Conservation (phyloP, 2,797 vertebrate genomes). For the Catamblyrhynchus diadema region DNA sequence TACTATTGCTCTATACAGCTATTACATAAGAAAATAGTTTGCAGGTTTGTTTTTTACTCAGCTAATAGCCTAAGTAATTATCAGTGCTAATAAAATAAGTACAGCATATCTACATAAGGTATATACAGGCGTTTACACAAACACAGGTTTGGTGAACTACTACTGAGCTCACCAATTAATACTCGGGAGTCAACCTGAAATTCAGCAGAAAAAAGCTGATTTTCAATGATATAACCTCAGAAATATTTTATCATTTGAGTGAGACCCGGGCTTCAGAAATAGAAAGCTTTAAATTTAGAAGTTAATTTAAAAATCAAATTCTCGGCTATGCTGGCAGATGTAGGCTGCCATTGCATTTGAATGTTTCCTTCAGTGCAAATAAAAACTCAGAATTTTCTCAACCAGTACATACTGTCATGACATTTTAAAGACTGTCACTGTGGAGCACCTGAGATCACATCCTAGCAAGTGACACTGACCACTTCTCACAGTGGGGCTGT, state of each 20-base stretch:
- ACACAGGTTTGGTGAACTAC: slow-evolving; percentile 30
- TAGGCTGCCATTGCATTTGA: slow-evolving; percentile 12
- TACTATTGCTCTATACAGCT: slow-evolving; percentile 74
- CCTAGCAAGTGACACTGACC: slow-evolving; percentile 52
- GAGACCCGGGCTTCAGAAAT: slow-evolving; percentile 54
- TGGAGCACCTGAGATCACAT: slow-evolving; percentile 72
- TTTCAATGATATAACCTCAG: slow-evolving; percentile 25
- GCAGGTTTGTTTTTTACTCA: slow-evolving; percentile 65
- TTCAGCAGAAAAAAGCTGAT: background rate
- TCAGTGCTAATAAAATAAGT: slow-evolving; percentile 75
- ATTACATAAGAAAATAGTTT: slow-evolving; percentile 80
- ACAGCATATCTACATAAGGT: slow-evolving; percentile 71
- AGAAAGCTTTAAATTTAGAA: slow-evolving; percentile 64
- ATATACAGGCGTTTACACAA: slow-evolving; percentile 66
- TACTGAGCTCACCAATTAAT: slow-evolving; percentile 30
- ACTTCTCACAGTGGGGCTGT: slow-evolving; percentile 49
- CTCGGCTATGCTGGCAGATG: background rate
- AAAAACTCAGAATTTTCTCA: slow-evolving; percentile 44
- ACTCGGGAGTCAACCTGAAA: slow-evolving; percentile 31
- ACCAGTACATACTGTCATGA: background rate
- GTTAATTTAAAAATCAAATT: slow-evolving; percentile 44
- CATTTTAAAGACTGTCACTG: slow-evolving; percentile 45
- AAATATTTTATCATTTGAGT: slow-evolving; percentile 41
- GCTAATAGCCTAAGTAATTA: slow-evolving; percentile 69
- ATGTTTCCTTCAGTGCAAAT: slow-evolving; percentile 37